Evolutionary conservation across 2,888 invertebrate species (phyloP).

Genomic region (Lobophora halterata): DNA sequence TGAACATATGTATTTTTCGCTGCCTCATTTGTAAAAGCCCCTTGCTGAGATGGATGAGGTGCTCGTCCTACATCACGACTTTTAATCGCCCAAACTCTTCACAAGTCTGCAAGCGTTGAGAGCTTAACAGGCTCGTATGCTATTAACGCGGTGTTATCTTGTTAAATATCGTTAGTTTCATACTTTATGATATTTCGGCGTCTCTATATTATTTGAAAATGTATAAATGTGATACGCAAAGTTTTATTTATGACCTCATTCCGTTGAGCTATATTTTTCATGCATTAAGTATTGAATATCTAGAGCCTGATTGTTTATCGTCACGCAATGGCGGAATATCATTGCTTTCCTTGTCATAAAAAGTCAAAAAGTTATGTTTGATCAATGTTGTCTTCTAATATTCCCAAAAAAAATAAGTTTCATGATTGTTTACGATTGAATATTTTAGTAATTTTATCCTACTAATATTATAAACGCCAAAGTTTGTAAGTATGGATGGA

Average conservation of each 20-base stretch:
- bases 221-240: slow-evolving; percentile 6
- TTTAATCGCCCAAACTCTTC: slow-evolving; percentile 5
- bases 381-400: slow-evolving; percentile 30
- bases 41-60: too few species aligned
- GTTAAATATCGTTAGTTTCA: slow-evolving; percentile 10
- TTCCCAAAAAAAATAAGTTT: not conserved
- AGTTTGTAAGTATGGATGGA: too few species aligned
- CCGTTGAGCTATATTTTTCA: slow-evolving; percentile 17
- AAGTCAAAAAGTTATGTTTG: slow-evolving; percentile 26
- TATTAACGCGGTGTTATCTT: slow-evolving; percentile 15
- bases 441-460: too few species aligned
- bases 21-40: too few species aligned
- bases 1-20: not conserved
- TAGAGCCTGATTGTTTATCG: slow-evolving; percentile 17
- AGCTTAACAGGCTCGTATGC: slow-evolving; percentile 11
- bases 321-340: slow-evolving; percentile 28
- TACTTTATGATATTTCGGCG: slow-evolving; percentile 9
- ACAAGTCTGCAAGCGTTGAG: slow-evolving; percentile 8
- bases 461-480: too few species aligned
- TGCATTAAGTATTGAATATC: slow-evolving; percentile 23
- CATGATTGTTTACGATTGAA: not conserved
- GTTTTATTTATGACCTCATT: slow-evolving; percentile 15
- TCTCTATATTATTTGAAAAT: slow-evolving; percentile 7
- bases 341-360: slow-evolving; percentile 27
- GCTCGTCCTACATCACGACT: slow-evolving; percentile 2